Base-by-base conservation (phyloP, 1,140 invertebrate genomes). In the Anoplolepis gracilipes region DNA sequence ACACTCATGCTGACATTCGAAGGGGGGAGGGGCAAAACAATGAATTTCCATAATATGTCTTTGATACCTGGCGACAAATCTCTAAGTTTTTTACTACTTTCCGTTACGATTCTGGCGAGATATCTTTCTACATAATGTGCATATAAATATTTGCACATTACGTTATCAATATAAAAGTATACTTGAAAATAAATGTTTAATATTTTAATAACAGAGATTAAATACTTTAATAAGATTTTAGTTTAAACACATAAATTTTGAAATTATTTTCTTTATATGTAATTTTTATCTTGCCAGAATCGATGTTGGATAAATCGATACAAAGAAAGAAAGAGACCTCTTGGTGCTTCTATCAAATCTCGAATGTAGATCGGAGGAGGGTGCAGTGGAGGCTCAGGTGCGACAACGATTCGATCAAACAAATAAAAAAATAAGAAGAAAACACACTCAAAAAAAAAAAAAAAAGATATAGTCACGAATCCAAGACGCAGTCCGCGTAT, bases 11-110 rank as follows among this genome's bases (percentile, higher is more conserved):
- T 81, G 64, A 88, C 87, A 90, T 88, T 87, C 70, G 78, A 62
- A 72, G 61, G 61, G 62, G 77, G 55, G 86, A 61, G 64, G 84
- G 42, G 86, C 84, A 90, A 93, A 92, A 93, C 91, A 92, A 92
- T 93, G 92, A 92, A 92, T 88, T 93, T 89, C 76, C 92, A 93
- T 91, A 92, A 46, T 92, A 93, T 88, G 89, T 91, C 65, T 92
- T 84, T 81, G 65, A 90, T 87, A 92, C 89, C 87, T 87, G 72
- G 85, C 86, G 85, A 85, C 87, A 87, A 86, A 87, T 86, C 61
- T 90, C 91, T 90, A 88, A 88, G 76, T 90, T 92, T 49, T 84
- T 67, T 67, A 90, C 86, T 90, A 89, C 88, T 73, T 75, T 75
- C 55, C 6, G 73, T 79, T 78, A 75, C 87, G 64, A 90, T 91